phyloP scores from a whole-genome alignment of 1,140 invertebrate genomes.

The Aphis gossypii region DNA sequence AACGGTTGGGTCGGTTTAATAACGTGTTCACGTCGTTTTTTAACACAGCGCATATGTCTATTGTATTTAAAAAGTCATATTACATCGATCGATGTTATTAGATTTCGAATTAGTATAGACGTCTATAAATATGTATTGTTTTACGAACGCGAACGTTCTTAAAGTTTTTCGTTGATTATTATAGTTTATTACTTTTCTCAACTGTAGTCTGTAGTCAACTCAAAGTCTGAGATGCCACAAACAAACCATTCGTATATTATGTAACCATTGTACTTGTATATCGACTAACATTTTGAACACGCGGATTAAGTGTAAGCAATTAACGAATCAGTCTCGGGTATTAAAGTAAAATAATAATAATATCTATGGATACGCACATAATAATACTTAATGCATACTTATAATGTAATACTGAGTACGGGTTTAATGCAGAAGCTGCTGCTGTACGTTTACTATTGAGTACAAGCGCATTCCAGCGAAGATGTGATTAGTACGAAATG shows the following conservation, averaged over 20 bases:
- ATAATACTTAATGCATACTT: background rate
- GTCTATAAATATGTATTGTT: background rate
- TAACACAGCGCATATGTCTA: background rate
- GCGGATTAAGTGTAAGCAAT: background rate
- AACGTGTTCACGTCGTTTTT: background rate
- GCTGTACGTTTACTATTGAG: background rate
- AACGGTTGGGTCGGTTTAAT: background rate
- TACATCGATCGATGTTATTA: background rate
- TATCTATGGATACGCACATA: background rate
- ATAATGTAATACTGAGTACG: background rate
- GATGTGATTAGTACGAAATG: background rate
- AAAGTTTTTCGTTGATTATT: background rate
- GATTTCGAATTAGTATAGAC: background rate
- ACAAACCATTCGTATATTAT: background rate
- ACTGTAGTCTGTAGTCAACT: too few relatives aligned
- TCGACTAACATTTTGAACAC: background rate
- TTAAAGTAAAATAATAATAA: background rate
- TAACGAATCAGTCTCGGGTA: background rate
- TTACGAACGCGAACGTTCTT: background rate
- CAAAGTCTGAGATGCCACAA: background rate
- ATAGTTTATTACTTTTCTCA: background rate
- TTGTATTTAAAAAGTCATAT: background rate
- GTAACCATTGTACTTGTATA: background rate
- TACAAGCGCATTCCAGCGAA: background rate
- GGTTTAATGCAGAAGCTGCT: background rate